Evolutionary conservation across 2,888 invertebrate genomes (phyloP), one percentile per base, ranked within the genome.

Genomic region (Germaria angustata): DNA sequence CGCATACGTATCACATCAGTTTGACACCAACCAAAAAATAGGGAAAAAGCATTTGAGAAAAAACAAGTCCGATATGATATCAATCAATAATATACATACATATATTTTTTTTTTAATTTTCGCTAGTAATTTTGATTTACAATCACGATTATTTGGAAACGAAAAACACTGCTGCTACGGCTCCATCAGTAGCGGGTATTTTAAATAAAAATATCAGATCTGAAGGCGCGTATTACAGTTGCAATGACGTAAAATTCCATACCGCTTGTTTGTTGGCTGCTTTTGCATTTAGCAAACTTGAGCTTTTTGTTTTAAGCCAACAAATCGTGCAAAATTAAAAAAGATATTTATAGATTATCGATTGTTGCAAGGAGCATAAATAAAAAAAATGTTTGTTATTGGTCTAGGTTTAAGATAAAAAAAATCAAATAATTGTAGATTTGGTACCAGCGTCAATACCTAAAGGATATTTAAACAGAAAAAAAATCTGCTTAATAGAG

Each of bases 181-280:
- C 46, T 63, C 71, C 63, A 71, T 78, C 71, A 49, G 65, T 51
- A 69, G 49, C 36, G 65, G 57, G 46, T 57, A 69, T 49, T 76
- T 75, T 65, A 57, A 73, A 76, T 76, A 57, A 71, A 66, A 71
- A 81, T 76, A 71, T 72, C 72, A 77, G 81, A 81, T 81, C 51
- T 61, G 24, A 66, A 72, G 72, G 66, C 81, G 83, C 80, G 83
- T 83, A 83, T 80, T 80, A 77, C 83, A 72, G 83, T 80, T 83
- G 83, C 83, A 80, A 73, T 80, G 80, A 76, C 66, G 61, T 15
- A 51, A 76, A 71, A 71, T 66, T 59, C 80, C 71, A 76, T 63
- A 76, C 65, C 63, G 41, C 28, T 41, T 32, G 34, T 49, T 32
- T 17, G 55, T 44, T 72, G 71, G 15, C 11, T 15, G 57, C 46